phyloP scores from a whole-genome alignment of 2,797 vertebrate genomes.

The Triplophysa bombifrons region DNA sequence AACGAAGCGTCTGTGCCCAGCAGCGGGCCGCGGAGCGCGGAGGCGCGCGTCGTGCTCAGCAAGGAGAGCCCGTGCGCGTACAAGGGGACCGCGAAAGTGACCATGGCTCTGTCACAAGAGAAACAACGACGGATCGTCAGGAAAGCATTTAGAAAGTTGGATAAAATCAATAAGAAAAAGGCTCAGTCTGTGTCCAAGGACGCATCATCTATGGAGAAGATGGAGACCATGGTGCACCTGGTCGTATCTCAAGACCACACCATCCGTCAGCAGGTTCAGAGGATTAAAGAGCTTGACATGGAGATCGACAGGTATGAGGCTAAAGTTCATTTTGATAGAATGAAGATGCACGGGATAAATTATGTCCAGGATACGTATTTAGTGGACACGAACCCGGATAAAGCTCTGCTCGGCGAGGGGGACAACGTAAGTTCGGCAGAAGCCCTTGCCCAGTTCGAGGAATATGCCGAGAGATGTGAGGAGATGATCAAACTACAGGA shows the following conservation, averaged over 20 bases:
- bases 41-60: conserved; percentile 91
- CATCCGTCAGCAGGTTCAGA: conserved; percentile 92
- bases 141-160: conserved; percentile 95
- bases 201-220: conserved; percentile 81
- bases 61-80: conserved; percentile 80
- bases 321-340: conserved; percentile 89
- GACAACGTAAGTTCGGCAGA: conserved; percentile 53
- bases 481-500: conserved; percentile 87
- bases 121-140: conserved; percentile 90
- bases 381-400: conserved; percentile 72
- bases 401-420: background rate
- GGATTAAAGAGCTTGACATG: conserved; percentile 88
- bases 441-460: conserved; percentile 77
- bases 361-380: conserved; percentile 98
- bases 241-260: conserved; percentile 98
- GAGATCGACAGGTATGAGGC: conserved; percentile 93
- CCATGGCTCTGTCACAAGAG: conserved; percentile 81
- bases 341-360: conserved; percentile 90
- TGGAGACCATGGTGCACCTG: conserved; percentile 96
- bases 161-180: conserved; percentile 90
- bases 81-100: conserved; percentile 64
- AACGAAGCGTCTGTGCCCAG: conserved; percentile 90
- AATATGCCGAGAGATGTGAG: conserved; percentile 84
- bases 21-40: conserved; percentile 89
- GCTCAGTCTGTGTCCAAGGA: conserved; percentile 74